Evolutionary conservation across 2,113 vertebrate genomes (phyloP).

Genomic region (Phylloscopus trochilus): DNA sequence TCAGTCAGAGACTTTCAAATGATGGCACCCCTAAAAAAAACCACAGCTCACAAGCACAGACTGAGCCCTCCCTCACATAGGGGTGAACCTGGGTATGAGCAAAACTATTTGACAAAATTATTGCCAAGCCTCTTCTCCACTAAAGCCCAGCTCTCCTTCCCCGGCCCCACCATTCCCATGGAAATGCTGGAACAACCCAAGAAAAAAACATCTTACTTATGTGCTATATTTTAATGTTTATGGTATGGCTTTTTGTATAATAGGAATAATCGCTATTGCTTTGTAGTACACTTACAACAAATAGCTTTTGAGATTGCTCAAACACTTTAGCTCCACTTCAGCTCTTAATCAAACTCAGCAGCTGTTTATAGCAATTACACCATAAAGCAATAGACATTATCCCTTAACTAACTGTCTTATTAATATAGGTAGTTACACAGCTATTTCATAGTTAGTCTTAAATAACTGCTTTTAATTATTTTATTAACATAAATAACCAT

Average conservation of each 20-base stretch:
- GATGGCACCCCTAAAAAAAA: not conserved
- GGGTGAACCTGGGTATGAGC: not conserved
- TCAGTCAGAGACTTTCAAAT: not conserved
- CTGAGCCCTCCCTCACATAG: not conserved
- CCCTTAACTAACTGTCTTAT: constrained; percentile 74
- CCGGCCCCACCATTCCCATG: not conserved
- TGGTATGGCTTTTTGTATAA: constrained; percentile 48
- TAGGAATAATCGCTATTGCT: constrained; percentile 54
- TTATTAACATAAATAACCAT: constrained; percentile 74
- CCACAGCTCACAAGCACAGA: not conserved
- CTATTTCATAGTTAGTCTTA: constrained; percentile 71
- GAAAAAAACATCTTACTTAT: not conserved
- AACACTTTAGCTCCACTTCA: constrained; percentile 69
- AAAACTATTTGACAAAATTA: not conserved
- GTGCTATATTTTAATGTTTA: constrained; percentile 30
- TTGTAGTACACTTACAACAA: constrained; percentile 60
- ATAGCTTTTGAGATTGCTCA: constrained; percentile 64
- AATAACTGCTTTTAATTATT: constrained; percentile 75
- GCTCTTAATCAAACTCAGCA: constrained; percentile 75
- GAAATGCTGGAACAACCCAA: not conserved
- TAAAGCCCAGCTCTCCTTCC: not conserved
- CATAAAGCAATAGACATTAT: constrained; percentile 72
- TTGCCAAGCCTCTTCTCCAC: not conserved
- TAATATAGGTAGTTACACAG: constrained; percentile 75
- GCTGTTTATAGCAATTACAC: constrained; percentile 74